A percentile compares a stretch with the other conserved stretches of the same genome.
phyloP scores from a whole-genome alignment of 2,113 vertebrate genomes.

The Melospiza georgiana region DNA sequence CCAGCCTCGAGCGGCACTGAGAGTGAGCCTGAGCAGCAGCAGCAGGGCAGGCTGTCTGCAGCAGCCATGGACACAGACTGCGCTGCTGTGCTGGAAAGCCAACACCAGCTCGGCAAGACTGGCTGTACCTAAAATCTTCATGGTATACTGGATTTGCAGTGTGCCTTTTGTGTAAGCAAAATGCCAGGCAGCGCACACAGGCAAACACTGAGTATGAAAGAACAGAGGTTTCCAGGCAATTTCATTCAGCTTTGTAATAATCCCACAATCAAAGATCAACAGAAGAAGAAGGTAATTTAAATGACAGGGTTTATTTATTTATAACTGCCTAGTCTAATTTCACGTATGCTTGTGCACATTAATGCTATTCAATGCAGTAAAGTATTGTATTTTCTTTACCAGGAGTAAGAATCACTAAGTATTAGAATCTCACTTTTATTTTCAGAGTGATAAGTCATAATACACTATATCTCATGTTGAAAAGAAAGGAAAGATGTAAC shows the following conservation, averaged over 20 bases:
- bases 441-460: not conserved
- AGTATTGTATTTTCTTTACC: not conserved
- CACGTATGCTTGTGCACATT: not conserved
- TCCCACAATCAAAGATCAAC: not conserved
- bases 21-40: not conserved
- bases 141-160: not conserved
- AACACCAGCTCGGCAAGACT: not conserved
- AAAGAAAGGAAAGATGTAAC: not conserved
- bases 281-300: not conserved
- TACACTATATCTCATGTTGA: not conserved
- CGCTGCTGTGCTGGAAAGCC: not conserved
- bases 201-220: not conserved
- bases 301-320: not conserved
- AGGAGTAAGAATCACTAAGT: not conserved
- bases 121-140: not conserved
- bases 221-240: not conserved
- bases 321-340: not conserved
- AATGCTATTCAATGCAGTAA: not conserved
- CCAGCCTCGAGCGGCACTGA: rapidly evolving
- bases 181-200: not conserved
- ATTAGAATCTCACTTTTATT: not conserved
- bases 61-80: rapidly evolving
- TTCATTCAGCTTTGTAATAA: not conserved
- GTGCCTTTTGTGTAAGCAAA: not conserved
- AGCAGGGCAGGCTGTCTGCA: too few relatives aligned